phyloP scores from a whole-genome alignment of 1,140 invertebrate genomes.

The Drosophila bocqueti region DNA sequence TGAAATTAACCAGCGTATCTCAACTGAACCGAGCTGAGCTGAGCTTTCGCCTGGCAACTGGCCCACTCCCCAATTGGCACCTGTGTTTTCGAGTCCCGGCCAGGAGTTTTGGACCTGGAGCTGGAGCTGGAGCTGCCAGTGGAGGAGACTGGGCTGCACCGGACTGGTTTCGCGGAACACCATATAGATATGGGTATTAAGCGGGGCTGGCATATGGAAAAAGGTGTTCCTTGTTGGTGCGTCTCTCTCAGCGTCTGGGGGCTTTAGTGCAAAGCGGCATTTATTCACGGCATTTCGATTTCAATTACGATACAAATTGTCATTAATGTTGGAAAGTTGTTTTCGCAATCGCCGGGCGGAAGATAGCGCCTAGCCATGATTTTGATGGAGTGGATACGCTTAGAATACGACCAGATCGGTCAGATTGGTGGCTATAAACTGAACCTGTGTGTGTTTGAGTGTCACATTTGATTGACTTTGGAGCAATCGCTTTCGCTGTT shows the following conservation, averaged over 20 bases:
- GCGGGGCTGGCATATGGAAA: conserved; percentile 23
- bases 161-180: conserved; percentile 62
- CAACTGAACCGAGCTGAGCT: conserved; percentile 50
- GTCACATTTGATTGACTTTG: conserved; percentile 76
- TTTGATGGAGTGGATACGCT: conserved; percentile 53
- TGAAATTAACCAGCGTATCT: conserved; percentile 47
- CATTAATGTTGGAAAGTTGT: conserved; percentile 84
- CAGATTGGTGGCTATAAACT: conserved; percentile 33
- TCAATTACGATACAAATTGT: conserved; percentile 84
- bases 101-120: conserved; percentile 3
- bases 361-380: conserved; percentile 39
- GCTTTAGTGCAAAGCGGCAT: conserved; percentile 81
- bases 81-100: conserved; percentile 28
- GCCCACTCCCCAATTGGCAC: conserved; percentile 52
- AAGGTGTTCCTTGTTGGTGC: conserved; percentile 78
- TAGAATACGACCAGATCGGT: conserved; percentile 29
- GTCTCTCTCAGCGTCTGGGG: conserved; percentile 46
- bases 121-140: conserved; percentile 2
- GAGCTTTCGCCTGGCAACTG: conserved; percentile 47
- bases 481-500: conserved; percentile 31
- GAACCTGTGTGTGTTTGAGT: conserved; percentile 58
- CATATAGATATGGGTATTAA: conserved; percentile 13
- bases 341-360: conserved; percentile 57
- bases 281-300: conserved; percentile 84
- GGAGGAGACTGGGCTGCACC: conserved; percentile 60